These are phyloP conservation scores for Acanthochromis polyacanthus DNA, from an alignment of 2,113 vertebrate species.

Conservation along the genomic window DNA sequence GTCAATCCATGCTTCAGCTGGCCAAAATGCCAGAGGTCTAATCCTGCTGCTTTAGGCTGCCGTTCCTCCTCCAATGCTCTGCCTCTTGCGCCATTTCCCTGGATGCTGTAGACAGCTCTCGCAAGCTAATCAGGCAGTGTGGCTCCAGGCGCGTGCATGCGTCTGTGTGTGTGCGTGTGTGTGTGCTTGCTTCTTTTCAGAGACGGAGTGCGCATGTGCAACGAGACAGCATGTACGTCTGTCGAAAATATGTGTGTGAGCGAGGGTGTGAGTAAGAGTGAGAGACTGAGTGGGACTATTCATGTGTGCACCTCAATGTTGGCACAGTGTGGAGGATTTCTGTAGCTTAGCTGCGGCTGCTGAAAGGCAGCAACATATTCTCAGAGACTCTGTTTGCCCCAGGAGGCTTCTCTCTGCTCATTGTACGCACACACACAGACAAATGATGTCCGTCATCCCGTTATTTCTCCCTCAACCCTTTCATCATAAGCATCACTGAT, in stretches of 20 bases:
- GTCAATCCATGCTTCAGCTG: conserved; percentile 70
- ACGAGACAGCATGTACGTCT: conserved; percentile 80
- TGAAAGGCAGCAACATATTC: conserved; percentile 40
- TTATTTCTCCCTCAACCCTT: conserved; percentile 9
- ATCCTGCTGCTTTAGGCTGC: conserved; percentile 71
- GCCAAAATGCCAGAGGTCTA: conserved; percentile 67
- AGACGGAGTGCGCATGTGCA: conserved; percentile 80
- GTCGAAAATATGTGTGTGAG: conserved; percentile 77
- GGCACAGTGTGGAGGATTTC: conserved; percentile 51
- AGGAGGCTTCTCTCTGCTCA: conserved; percentile 34
- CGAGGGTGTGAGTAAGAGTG: conserved; percentile 71
- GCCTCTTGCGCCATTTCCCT: conserved; percentile 80
- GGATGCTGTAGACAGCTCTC: conserved; percentile 84
- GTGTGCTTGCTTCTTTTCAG: conserved; percentile 55
- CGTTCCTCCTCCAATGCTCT: conserved; percentile 71
- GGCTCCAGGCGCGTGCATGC: conserved; percentile 80
- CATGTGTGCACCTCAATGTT: conserved; percentile 71
- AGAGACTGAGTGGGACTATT: conserved; percentile 75
- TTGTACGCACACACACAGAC: conserved; percentile 11
- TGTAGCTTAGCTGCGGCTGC: conserved; percentile 41
- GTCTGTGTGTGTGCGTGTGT: conserved; percentile 62
- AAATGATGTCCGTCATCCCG: conserved; percentile 10
- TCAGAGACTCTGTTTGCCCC: conserved; percentile 39
- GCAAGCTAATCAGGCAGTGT: conserved; percentile 86
- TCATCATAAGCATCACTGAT: conserved; percentile 8